These are phyloP conservation scores for Drosophila asahinai DNA, from an alignment of 1,140 invertebrate species.

Conservation along the genomic window DNA sequence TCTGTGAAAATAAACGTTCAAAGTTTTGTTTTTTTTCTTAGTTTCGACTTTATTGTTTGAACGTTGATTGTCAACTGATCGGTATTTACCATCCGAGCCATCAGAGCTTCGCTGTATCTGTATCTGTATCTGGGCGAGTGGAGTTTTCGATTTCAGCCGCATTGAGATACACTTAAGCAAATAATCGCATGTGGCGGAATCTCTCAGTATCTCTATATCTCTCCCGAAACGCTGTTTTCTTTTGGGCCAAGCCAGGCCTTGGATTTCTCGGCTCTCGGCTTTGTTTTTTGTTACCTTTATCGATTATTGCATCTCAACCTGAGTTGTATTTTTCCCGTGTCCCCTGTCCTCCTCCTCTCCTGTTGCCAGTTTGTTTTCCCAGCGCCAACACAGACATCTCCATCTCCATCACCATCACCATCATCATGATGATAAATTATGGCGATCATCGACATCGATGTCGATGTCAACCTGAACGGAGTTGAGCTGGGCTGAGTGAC, in stretches of 20 bases:
- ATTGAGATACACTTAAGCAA: conserved; percentile 77
- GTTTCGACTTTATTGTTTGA: conserved; percentile 71
- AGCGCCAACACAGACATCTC: conserved; percentile 61
- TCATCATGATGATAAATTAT: conserved; percentile 21
- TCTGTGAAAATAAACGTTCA: conserved; percentile 60
- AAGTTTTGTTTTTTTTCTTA: conserved; percentile 32
- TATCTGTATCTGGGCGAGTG: conserved; percentile 25
- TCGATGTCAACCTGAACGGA: conserved; percentile 27
- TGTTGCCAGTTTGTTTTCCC: conserved; percentile 63
- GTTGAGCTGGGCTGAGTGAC: conserved; percentile 28
- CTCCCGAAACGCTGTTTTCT: conserved; percentile 51
- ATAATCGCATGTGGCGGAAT: conserved; percentile 62
- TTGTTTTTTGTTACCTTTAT: conserved; percentile 60
- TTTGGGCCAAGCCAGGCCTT: conserved; percentile 39
- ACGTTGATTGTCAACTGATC: conserved; percentile 81
- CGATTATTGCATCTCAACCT: conserved; percentile 73
- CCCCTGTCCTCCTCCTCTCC: conserved; percentile 13
- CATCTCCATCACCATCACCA: conserved; percentile 11
- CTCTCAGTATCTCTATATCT: conserved; percentile 29
- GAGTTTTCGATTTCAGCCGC: conserved; percentile 75
- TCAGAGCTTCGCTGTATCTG: conserved; percentile 25
- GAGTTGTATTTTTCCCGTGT: conserved; percentile 5
- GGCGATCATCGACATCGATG: conserved; percentile 36
- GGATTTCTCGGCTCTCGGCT: conserved; percentile 51
- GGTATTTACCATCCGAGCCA: conserved; percentile 53